phyloP scores from a whole-genome alignment of 2,797 vertebrate species.

The Hemibagrus guttatus region DNA sequence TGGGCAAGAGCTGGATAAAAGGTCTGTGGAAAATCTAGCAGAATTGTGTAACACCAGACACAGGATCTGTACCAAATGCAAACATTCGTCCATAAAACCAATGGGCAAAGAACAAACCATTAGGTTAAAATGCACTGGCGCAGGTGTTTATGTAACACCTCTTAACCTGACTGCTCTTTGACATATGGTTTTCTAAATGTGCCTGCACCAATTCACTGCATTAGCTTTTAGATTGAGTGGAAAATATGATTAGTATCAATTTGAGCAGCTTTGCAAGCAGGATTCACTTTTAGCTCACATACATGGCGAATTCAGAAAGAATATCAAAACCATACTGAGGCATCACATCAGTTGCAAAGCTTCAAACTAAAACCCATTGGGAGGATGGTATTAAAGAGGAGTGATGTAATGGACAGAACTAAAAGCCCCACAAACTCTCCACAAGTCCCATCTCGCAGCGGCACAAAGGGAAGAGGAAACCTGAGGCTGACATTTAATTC shows the following conservation, averaged over 20 bases:
- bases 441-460: slow-evolving; percentile 37
- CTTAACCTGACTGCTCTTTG: background rate
- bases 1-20: slow-evolving; percentile 20
- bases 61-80: background rate
- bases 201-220: slow-evolving; percentile 29
- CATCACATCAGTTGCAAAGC: slow-evolving; percentile 43
- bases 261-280: slow-evolving; percentile 35
- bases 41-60: slow-evolving; percentile 28
- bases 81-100: slow-evolving; percentile 1
- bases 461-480: slow-evolving; percentile 49
- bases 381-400: slow-evolving; percentile 41
- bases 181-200: slow-evolving; percentile 35
- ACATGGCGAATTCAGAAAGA: slow-evolving; percentile 46
- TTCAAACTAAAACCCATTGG: slow-evolving; percentile 42
- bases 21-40: slow-evolving; percentile 17
- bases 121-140: slow-evolving; percentile 10
- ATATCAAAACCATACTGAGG: slow-evolving; percentile 41
- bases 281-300: slow-evolving; percentile 42
- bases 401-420: slow-evolving; percentile 49
- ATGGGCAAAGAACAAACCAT: slow-evolving; percentile 19
- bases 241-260: slow-evolving; percentile 49
- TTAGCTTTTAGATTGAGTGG: slow-evolving; percentile 50
- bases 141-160: slow-evolving; percentile 41
- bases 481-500: slow-evolving; percentile 60
- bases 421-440: slow-evolving; percentile 42